Percentiles rank a stretch among this genome's conserved stretches.
phyloP scores from a whole-genome alignment of 2,888 invertebrate genomes.

The Coremacera marginata region DNA sequence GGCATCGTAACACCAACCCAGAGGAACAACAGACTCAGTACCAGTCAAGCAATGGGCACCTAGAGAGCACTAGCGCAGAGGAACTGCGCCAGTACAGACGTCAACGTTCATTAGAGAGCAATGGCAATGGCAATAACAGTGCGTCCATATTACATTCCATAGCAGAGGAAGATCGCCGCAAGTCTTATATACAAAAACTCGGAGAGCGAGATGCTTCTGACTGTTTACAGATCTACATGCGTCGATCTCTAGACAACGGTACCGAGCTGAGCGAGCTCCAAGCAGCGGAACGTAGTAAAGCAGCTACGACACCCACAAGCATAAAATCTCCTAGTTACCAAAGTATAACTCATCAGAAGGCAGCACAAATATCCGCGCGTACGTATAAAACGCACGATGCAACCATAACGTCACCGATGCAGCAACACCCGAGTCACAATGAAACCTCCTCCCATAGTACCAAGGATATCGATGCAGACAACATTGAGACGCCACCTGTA shows the following conservation, averaged over 20 bases:
- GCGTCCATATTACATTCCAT: slow-evolving; percentile 71
- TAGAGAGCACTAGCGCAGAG: slow-evolving; percentile 69
- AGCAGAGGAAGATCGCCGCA: slow-evolving; percentile 75
- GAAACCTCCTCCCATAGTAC: slow-evolving; percentile 71
- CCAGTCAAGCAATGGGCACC: slow-evolving; percentile 77
- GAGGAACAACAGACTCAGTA: slow-evolving; percentile 62
- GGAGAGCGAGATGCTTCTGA: slow-evolving; percentile 72
- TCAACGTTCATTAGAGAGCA: slow-evolving; percentile 72
- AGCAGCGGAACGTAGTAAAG: slow-evolving; percentile 3
- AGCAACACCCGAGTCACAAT: slow-evolving; percentile 60
- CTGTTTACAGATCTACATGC: slow-evolving; percentile 74
- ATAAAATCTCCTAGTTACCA: slow-evolving; percentile 41
- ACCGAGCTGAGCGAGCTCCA: slow-evolving; percentile 23
- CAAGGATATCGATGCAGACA: slow-evolving; percentile 89
- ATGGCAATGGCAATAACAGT: slow-evolving; percentile 64
- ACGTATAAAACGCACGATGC: slow-evolving; percentile 47
- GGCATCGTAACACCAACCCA: background rate
- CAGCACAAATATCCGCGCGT: background rate
- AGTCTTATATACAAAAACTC: slow-evolving; percentile 72
- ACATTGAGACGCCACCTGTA: slow-evolving; percentile 90
- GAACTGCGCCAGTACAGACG: slow-evolving; percentile 73
- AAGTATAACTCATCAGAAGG: slow-evolving; percentile 19
- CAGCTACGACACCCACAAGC: slow-evolving; percentile 3
- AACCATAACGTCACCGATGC: slow-evolving; percentile 53
- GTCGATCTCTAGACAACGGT: slow-evolving; percentile 68